Base-by-base conservation (phyloP, 2,888 invertebrate species). In the Bellardia pandia region DNA sequence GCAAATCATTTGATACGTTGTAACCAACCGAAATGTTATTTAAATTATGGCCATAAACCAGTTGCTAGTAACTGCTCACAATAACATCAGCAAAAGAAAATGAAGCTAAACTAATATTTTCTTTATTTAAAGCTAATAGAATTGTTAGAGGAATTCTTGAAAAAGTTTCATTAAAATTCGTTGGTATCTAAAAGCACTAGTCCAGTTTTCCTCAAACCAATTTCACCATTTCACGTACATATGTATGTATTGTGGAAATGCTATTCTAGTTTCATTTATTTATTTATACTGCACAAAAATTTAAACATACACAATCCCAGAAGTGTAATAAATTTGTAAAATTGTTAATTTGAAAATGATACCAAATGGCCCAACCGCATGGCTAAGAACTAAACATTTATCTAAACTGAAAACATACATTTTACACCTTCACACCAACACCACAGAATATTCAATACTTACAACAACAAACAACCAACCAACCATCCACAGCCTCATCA, bases 311-410 rank as follows among this genome's bases (percentile, higher is more conserved):
- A 82, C 75, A 78, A 78, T 87, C 85, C 75, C 71, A 62, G 74
- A 87, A 83, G 86, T 88, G 86, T 80, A 88, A 89, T 89, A 89
- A 89, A 89, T 89, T 86, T 87, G 85, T 83, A 85, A 82, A 81
- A 86, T 86, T 88, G 88, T 88, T 89, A 88, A 88, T 88, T 88
- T 85, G 89, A 89, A 89, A 89, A 88, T 86, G 77, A 89, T 89
- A 88, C 85, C 56, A 82, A 69, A 78, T 85, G 80, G 72, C 45
- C 64, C 64, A 56, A 76, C 69, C 75, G 75, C 83, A 83, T 74
- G 77, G 42, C 53, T 14, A 78, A 69, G 68, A 53, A 74, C 30
- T 68, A 40, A 74, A 72, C 83, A 86, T 78, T 81, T 74, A 87
- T 81, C 87, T 87, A 42, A 87, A 64, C 80, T 68, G 80, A 84